These are phyloP conservation scores for Meliscaeva auricollis DNA, from an alignment of 2,888 invertebrate species.

Conservation along the genomic window DNA sequence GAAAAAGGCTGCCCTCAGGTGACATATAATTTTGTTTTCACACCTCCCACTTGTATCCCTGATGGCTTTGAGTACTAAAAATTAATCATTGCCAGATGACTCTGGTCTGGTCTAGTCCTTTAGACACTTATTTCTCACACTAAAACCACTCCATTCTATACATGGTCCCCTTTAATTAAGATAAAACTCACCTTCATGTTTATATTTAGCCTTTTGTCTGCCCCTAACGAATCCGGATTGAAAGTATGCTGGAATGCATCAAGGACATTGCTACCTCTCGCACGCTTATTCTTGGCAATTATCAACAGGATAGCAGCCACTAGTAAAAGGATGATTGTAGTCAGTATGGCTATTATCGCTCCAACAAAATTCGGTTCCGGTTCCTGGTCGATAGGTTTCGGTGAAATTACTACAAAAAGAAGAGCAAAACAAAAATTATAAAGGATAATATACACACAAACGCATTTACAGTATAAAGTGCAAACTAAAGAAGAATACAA, in stretches of 20 bases:
- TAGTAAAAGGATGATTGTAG: constrained; percentile 89
- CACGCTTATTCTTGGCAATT: constrained; percentile 87
- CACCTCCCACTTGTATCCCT: too few species aligned
- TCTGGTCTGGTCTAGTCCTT: constrained; percentile 6
- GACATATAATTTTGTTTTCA: not conserved
- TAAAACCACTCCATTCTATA: not conserved
- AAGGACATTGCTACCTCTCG: constrained; percentile 83
- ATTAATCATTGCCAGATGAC: constrained; percentile 21
- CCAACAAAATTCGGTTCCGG: constrained; percentile 87
- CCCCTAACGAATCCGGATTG: constrained; percentile 84
- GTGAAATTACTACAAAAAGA: constrained; percentile 82
- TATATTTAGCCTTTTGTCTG: constrained; percentile 84
- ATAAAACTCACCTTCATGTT: constrained; percentile 83
- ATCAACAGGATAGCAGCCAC: constrained; percentile 89
- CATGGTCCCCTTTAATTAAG: constrained; percentile 26
- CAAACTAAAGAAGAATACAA: constrained; percentile 30
- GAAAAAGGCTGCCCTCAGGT: too few species aligned
- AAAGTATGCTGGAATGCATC: constrained; percentile 84
- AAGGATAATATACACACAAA: constrained; percentile 36
- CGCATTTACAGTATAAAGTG: constrained; percentile 20
- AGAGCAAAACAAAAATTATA: constrained; percentile 45
- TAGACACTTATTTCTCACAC: not conserved
- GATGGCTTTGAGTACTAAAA: not conserved
- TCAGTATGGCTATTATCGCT: constrained; percentile 89
- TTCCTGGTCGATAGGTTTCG: constrained; percentile 86